Evolutionary conservation across 2,113 vertebrate genomes (phyloP).

Genomic region (Oreochromis niloticus): DNA sequence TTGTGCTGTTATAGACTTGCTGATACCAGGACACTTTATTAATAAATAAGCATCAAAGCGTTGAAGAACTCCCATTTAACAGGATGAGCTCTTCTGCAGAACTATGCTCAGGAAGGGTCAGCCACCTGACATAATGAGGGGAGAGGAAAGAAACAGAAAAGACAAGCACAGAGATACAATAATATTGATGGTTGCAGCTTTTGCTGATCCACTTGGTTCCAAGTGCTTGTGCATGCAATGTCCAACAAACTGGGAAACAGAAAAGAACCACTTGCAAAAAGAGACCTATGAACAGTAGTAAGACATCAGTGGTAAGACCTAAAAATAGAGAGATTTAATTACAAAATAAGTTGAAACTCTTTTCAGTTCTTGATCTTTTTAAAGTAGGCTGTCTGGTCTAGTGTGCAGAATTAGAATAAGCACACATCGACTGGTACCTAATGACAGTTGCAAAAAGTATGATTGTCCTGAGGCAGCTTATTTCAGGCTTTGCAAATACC

Average conservation of each 20-base stretch:
- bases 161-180: background rate
- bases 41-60: background rate
- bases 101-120: background rate
- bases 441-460: background rate
- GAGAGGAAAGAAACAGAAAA: background rate
- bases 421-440: background rate
- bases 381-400: background rate
- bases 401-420: background rate
- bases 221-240: rapidly evolving
- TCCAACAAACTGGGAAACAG: background rate
- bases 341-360: background rate
- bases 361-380: background rate
- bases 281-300: background rate
- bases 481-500: background rate
- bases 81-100: background rate
- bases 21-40: background rate
- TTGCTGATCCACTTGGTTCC: background rate
- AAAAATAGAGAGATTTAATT: background rate
- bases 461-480: background rate
- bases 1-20: background rate
- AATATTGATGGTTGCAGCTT: background rate
- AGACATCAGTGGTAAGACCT: background rate
- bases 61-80: background rate
- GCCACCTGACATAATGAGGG: rapidly evolving
- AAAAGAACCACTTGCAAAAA: background rate